Evolutionary conservation across 2,113 vertebrate species (phyloP).

Genomic region (Thamnaconus septentrionalis): DNA sequence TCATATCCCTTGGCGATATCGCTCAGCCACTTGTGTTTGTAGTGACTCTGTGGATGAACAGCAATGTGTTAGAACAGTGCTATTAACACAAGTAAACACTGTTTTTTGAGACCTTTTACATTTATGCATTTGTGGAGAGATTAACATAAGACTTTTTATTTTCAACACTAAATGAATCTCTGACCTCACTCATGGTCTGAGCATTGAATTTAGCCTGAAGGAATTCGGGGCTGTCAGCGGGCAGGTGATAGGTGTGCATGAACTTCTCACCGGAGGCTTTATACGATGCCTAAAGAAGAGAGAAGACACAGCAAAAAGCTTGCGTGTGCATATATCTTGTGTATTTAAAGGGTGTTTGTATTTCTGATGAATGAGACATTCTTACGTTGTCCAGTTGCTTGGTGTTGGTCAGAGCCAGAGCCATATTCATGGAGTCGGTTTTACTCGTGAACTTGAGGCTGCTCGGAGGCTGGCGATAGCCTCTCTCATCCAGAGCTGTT

Average conservation of each 20-base stretch:
- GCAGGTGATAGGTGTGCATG: conserved; percentile 85
- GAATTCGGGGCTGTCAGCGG: conserved; percentile 85
- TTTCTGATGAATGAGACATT: not conserved
- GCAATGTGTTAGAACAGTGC: conserved; percentile 4
- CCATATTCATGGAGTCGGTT: conserved; percentile 86
- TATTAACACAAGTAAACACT: not conserved
- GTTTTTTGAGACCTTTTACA: not conserved
- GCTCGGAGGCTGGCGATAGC: conserved; percentile 80
- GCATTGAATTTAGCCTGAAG: conserved; percentile 91
- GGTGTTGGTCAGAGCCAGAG: conserved; percentile 86
- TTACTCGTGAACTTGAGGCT: conserved; percentile 87
- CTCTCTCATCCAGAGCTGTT: conserved; percentile 79
- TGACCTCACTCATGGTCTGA: conserved; percentile 87
- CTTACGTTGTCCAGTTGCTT: conserved; percentile 80
- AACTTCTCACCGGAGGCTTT: conserved; percentile 89
- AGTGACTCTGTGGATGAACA: conserved; percentile 78
- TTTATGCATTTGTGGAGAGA: not conserved
- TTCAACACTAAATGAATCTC: conserved; percentile 24
- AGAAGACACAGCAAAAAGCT: conserved; percentile 2
- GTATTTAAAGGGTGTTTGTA: not conserved
- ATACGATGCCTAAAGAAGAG: conserved; percentile 80
- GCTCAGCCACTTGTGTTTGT: conserved; percentile 84
- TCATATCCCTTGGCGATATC: conserved; percentile 87
- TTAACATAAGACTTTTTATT: not conserved
- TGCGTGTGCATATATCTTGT: not conserved